These are phyloP conservation scores for Micronycteris hirsuta DNA, from an alignment of 2,113 vertebrate genomes.

Conservation along the genomic window DNA sequence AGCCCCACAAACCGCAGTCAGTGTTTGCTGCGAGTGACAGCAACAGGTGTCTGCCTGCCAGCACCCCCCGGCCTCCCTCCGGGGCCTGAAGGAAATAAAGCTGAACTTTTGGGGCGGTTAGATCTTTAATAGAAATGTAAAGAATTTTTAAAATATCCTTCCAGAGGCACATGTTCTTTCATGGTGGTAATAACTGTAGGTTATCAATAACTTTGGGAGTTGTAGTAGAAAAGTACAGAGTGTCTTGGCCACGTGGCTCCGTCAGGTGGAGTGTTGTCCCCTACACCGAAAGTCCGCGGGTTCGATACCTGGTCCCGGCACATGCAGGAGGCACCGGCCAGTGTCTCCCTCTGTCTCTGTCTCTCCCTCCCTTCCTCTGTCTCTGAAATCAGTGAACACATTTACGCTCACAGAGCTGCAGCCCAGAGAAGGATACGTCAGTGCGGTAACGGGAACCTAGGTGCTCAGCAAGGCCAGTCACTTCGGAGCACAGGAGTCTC, in stretches of 20 bases:
- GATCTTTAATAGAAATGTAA: neutral
- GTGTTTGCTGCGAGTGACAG: neutral
- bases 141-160: neutral
- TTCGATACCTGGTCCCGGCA: no score
- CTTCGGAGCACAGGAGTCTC: fast-evolving
- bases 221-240: neutral
- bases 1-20: neutral
- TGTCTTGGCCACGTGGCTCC: no score
- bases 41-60: neutral
- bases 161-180: neutral
- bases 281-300: no score
- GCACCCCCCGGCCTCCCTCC: neutral
- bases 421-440: neutral
- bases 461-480: neutral
- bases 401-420: neutral
- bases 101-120: neutral
- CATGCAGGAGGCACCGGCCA: no score
- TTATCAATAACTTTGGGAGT: neutral
- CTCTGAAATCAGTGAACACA: no score
- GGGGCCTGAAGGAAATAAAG: neutral
- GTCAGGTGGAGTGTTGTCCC: no score
- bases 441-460: neutral
- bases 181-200: no score
- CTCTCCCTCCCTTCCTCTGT: no score
- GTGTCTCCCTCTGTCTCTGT: no score